Percentiles rank a stretch among this genome's conserved stretches.
These are phyloP conservation scores for Euphonia xanthogaster DNA, from an alignment of 2,797 vertebrate genomes.

Conservation along the genomic window DNA sequence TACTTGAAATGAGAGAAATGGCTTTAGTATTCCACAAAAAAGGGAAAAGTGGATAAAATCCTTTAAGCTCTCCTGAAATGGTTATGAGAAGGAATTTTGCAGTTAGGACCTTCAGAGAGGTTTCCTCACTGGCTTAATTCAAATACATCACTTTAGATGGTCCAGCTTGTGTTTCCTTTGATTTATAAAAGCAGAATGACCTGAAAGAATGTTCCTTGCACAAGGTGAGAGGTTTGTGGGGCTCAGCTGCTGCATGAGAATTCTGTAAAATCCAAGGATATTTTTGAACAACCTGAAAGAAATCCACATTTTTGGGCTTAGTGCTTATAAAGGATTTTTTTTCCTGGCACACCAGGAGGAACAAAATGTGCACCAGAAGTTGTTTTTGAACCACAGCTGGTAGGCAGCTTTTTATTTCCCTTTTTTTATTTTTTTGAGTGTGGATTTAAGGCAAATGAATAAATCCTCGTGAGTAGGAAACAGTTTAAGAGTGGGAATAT, in stretches of 20 bases:
- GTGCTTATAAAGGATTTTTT: neutral
- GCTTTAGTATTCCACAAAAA: neutral
- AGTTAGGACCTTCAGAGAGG: neutral
- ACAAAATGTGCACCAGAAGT: neutral
- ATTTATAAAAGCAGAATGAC: neutral
- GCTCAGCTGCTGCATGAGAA: neutral
- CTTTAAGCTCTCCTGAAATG: neutral
- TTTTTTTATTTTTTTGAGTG: too few relatives aligned
- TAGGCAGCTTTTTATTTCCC: neutral
- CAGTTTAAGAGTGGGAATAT: rapidly evolving
- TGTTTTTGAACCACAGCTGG: neutral
- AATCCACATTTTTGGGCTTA: neutral
- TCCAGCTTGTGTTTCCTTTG: neutral
- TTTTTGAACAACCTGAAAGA: neutral
- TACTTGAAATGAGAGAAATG: neutral
- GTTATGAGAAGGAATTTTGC: neutral
- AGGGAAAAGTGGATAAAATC: neutral
- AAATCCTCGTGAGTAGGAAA: neutral
- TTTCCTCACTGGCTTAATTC: neutral
- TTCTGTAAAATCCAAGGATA: neutral
- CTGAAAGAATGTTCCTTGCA: neutral
- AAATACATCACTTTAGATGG: neutral
- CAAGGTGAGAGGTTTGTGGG: neutral
- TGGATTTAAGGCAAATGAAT: neutral
- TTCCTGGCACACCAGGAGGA: neutral